Evolutionary conservation across 2,888 invertebrate genomes (phyloP), one percentile per base, ranked within the genome.

Genomic region (Dasypolia templi): DNA sequence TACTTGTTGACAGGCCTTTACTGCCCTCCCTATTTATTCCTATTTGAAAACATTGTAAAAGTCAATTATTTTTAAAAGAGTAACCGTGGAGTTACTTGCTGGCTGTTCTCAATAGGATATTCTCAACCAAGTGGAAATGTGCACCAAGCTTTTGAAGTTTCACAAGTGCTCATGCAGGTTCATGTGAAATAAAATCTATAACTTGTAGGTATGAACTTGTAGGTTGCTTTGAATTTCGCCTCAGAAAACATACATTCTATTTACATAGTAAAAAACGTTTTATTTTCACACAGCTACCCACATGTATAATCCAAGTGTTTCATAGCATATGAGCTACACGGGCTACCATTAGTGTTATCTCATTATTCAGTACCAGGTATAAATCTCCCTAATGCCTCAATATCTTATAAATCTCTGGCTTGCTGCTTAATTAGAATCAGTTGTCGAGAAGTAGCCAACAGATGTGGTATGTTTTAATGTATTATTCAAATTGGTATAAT

Each of bases 321-420:
- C 75, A 77, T 72, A 81, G 64, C 55, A 77, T 69, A 69, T 58
- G 71, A 61, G 53, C 83, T 89, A 90, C 91, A 90, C 87, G 83
- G 73, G 65, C 79, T 83, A 85, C 94, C 93, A 95, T 95, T 95
- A 95, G 91, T 86, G 89, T 91, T 94, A 95, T 95, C 95, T 92
- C 93, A 95, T 94, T 95, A 95, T 95, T 93, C 94, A 93, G 91
- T 89, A 88, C 92, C 91, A 91, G 88, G 93, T 93, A 95, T 95
- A 95, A 95, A 95, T 95, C 95, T 94, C 90, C 87, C 93, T 95
- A 95, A 95, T 95, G 95, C 94, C 89, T 92, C 92, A 91, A 93
- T 95, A 96, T 95, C 95, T 95, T 94, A 95, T 95, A 95, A 94
- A 96, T 95, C 95, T 95, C 90, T 85, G 84, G 90, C 89, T 89